These are phyloP conservation scores for Murina feae DNA, from an alignment of 2,113 vertebrate genomes.

Conservation along the genomic window DNA sequence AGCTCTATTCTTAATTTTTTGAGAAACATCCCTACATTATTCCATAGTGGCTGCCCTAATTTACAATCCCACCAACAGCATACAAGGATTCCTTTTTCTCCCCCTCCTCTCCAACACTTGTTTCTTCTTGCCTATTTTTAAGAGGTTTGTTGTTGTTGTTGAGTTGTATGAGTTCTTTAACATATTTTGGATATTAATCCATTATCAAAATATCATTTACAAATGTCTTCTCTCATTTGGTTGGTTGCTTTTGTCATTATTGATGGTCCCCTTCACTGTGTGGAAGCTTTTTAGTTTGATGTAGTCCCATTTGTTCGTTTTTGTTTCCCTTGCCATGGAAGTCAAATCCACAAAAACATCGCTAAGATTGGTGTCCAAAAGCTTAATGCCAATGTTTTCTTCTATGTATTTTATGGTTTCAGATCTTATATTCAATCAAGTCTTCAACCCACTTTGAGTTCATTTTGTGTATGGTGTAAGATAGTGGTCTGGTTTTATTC, in stretches of 20 bases:
- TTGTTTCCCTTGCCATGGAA: neutral
- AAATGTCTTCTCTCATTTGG: neutral
- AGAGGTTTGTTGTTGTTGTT: neutral
- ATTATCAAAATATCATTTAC: neutral
- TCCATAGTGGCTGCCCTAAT: neutral
- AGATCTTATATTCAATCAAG: neutral
- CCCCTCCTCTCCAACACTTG: neutral
- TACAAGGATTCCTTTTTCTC: neutral
- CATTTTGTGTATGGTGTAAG: neutral
- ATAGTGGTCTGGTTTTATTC: neutral
- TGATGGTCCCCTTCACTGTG: neutral
- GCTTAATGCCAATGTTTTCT: neutral
- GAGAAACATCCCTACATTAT: neutral
- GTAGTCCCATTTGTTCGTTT: neutral
- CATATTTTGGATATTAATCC: neutral
- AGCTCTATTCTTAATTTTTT: neutral
- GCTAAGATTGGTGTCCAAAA: neutral
- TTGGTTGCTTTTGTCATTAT: neutral
- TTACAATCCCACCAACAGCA: neutral
- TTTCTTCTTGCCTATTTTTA: neutral
- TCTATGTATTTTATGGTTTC: neutral
- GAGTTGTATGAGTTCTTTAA: neutral
- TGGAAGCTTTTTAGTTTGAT: neutral
- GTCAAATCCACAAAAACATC: neutral
- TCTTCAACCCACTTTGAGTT: neutral